Percentiles rank a stretch among this genome's conserved stretches.
These are phyloP conservation scores for Leptocoma aspasia DNA, from an alignment of 2,113 vertebrate genomes.

Conservation along the genomic window DNA sequence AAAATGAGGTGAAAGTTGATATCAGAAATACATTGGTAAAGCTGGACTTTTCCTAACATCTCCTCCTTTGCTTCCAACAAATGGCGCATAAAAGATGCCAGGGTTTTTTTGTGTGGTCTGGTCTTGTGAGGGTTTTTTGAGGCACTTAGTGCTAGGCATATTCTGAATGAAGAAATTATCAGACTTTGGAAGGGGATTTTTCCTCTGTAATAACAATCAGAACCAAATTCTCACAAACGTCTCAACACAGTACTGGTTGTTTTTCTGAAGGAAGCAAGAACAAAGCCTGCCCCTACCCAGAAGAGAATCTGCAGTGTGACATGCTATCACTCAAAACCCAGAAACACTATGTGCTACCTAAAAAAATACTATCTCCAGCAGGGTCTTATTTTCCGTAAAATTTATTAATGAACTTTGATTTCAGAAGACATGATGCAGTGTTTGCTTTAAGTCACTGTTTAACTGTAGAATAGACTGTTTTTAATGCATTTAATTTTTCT, in stretches of 20 bases:
- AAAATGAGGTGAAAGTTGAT: not conserved
- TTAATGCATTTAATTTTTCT: not conserved
- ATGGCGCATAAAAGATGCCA: not conserved
- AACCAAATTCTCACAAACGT: not conserved
- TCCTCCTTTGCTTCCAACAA: not conserved
- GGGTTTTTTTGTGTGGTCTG: not conserved
- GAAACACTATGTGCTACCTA: not conserved
- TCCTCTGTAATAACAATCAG: not conserved
- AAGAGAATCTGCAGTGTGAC: not conserved
- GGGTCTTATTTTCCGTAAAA: not conserved
- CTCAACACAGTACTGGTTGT: not conserved
- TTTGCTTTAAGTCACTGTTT: slow-evolving; percentile 1
- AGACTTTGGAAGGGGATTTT: not conserved
- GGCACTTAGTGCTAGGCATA: not conserved
- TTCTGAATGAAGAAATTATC: not conserved
- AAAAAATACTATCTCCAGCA: not conserved
- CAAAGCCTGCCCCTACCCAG: not conserved
- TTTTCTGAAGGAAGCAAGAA: not conserved
- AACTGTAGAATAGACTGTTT: not conserved
- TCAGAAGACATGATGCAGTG: not conserved
- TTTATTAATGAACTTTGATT: not conserved
- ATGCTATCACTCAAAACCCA: not conserved
- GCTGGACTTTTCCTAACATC: not conserved
- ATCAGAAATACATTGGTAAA: not conserved
- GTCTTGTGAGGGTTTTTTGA: not conserved